Base-by-base conservation (phyloP, 2,113 vertebrate genomes). In the Coptodon rendalli region DNA sequence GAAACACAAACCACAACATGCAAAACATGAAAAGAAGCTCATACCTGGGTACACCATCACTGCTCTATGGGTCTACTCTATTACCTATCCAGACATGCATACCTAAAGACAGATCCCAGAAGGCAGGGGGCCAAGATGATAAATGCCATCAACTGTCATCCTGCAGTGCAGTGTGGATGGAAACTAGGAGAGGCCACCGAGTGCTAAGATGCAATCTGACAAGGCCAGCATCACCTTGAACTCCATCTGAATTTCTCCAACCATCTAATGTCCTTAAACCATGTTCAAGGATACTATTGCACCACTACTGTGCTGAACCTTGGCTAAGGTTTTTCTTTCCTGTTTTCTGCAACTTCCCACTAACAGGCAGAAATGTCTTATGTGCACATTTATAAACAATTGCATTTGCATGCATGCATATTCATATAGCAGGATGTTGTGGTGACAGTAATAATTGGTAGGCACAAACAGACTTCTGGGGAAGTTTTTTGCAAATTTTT, bases 31-130 rank as follows among this genome's bases (percentile, higher is more conserved):
- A 38, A 40, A 38, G 4, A 52, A 82, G 27, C 57, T 53, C 45
- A 36, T 53, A 24, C 82, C 38, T 6, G 34, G 13, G 54, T 83
- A 82, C 24, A 38, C 61, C 17, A 8, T 90, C 71, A 48, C 80
- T 7, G 14, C 36, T 86, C 71, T 86, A 56, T 53, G 59, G 85
- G 43, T 88, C 79, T 56, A 50, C 52, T 80, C 43, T 71, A 80
- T 82, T 48, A 88, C 54, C 66, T 59, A 76, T 48, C 68, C 81
- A 91, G 89, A 88, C 87, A 79, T 87, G 63, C 86, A 90, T 85
- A 92, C 83, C 91, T 91, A 88, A 83, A 89, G 89, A 79, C 80
- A 84, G 81, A 92, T 90, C 85, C 85, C 85, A 81, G 82, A 73
- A 87, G 86, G 88, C 87, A 86, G 36, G 53, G 53, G 85, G 79